Conservation (phyloP, 2,113 vertebrate genomes). For the Pseudopodoces humilis region DNA sequence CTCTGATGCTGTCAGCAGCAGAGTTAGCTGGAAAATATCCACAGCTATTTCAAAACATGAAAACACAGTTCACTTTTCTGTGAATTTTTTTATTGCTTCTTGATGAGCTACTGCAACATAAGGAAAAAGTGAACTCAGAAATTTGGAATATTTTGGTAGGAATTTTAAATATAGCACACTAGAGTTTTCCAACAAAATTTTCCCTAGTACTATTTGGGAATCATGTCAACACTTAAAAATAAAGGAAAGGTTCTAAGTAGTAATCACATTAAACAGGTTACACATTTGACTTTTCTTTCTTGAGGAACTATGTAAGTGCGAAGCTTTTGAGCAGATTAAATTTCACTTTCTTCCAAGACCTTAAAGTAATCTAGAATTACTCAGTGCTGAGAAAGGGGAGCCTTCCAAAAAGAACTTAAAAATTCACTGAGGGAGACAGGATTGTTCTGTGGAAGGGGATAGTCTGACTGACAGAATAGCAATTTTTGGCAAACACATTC, state of each 20-base stretch:
- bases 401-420: background rate
- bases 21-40: background rate
- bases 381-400: background rate
- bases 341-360: background rate
- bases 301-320: background rate
- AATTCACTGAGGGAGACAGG: background rate
- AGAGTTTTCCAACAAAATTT: background rate
- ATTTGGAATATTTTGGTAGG: background rate
- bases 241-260: background rate
- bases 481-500: background rate
- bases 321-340: background rate
- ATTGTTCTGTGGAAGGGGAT: background rate
- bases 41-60: background rate
- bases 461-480: background rate
- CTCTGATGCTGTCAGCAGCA: background rate
- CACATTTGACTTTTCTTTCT: background rate
- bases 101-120: background rate
- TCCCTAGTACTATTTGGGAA: background rate
- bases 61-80: background rate
- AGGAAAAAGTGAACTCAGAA: background rate
- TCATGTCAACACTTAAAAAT: background rate
- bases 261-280: background rate
- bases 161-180: background rate
- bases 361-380: background rate
- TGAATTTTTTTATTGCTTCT: background rate